A percentile compares a stretch with the other conserved stretches of the same genome.
Evolutionary conservation across 2,888 invertebrate species (phyloP).

Genomic region (Heliconius cydno): DNA sequence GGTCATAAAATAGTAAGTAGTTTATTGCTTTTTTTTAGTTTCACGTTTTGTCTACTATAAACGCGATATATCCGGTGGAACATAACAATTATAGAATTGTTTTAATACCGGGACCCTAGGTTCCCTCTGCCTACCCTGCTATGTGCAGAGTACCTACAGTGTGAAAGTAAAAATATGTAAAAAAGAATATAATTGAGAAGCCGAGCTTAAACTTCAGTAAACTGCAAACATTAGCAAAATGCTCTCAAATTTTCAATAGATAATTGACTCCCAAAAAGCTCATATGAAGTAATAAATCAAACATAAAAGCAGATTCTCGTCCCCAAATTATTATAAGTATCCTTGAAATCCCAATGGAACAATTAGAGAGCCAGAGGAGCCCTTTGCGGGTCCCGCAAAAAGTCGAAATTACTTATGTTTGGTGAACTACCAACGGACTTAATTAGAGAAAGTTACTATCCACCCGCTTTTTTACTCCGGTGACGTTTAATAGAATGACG

Average conservation of each 20-base stretch:
- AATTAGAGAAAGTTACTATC: constrained; percentile 49
- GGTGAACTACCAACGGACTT: constrained; percentile 49
- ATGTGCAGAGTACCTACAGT: too few species aligned
- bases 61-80: too few species aligned
- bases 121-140: too few species aligned
- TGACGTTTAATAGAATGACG: constrained; percentile 42
- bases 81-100: too few species aligned
- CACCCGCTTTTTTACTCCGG: constrained; percentile 46
- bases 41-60: too few species aligned
- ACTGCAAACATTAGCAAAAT: constrained; percentile 5
- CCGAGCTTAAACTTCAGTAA: background rate
- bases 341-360: constrained; percentile 42
- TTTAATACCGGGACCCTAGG: too few species aligned
- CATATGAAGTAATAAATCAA: constrained; percentile 34
- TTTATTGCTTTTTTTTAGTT: constrained; percentile 11
- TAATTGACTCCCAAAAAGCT: constrained; percentile 13
- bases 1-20: constrained; percentile 27
- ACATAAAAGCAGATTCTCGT: constrained; percentile 38
- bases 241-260: constrained; percentile 7
- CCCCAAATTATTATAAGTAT: constrained; percentile 34
- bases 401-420: constrained; percentile 51
- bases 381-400: constrained; percentile 48
- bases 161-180: too few species aligned
- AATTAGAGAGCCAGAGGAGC: constrained; percentile 46
- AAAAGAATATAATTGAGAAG: background rate